Percentiles rank a stretch among this genome's conserved stretches.
phyloP scores from a whole-genome alignment of 2,888 invertebrate species.

The Cryptus armator region DNA sequence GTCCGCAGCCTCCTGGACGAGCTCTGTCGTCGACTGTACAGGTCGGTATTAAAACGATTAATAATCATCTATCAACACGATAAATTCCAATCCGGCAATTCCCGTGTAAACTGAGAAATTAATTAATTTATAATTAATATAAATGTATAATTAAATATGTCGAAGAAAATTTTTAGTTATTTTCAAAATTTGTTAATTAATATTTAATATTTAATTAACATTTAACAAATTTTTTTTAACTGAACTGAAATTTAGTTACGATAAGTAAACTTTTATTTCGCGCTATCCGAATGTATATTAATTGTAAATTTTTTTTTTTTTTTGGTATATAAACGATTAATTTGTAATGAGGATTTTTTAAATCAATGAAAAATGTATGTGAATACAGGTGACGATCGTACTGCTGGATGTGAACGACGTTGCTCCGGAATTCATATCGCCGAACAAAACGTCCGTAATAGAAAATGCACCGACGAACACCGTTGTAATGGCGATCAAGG shows the following conservation, averaged over 20 bases:
- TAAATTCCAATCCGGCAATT: background rate
- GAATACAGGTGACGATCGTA: constrained; percentile 92
- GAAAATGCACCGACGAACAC: constrained; percentile 95
- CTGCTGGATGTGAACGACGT: constrained; percentile 97
- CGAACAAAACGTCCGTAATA: constrained; percentile 91
- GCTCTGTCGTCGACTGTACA: constrained; percentile 94
- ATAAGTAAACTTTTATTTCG: too few species aligned
- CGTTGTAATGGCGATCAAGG: constrained; percentile 95
- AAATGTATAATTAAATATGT: too few species aligned
- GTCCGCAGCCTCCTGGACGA: constrained; percentile 90
- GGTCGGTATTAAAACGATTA: constrained; percentile 85
- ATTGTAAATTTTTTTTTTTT: background rate
- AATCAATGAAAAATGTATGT: background rate
- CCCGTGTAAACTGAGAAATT: background rate
- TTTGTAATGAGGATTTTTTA: background rate
- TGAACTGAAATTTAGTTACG: too few species aligned
- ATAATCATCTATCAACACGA: background rate
- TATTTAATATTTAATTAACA: too few species aligned
- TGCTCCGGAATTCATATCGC: constrained; percentile 93
- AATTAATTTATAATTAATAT: background rate
- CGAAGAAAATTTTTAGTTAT: too few species aligned
- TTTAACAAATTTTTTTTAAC: too few species aligned
- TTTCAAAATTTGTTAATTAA: too few species aligned
- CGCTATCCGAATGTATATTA: too few species aligned
- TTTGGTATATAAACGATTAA: background rate